phyloP scores from a whole-genome alignment of 1,140 invertebrate genomes.

The Lepidurus couesii region DNA sequence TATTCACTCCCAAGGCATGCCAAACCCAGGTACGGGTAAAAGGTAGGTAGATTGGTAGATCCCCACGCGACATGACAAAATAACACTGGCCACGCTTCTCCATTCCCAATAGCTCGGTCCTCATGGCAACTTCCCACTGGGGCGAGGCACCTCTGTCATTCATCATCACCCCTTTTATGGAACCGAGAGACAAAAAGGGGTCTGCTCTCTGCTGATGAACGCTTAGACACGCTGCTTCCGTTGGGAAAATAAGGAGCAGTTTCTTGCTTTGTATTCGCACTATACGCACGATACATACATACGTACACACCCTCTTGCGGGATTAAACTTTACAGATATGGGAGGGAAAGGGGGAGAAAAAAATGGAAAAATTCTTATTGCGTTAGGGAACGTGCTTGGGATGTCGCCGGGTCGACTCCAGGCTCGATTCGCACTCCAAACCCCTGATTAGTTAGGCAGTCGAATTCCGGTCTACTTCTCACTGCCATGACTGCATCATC shows the following conservation, averaged over 20 bases:
- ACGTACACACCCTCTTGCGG: neutral
- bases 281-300: neutral
- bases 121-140: neutral
- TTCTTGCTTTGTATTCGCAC: neutral
- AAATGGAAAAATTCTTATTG: too few species aligned
- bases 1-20: neutral
- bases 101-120: neutral
- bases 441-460: neutral
- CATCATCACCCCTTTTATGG: constrained; percentile 9
- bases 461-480: constrained; percentile 13
- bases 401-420: neutral
- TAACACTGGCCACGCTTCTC: neutral
- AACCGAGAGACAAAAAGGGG: neutral
- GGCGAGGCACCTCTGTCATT: constrained; percentile 20
- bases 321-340: neutral
- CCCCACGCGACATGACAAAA: neutral
- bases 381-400: neutral
- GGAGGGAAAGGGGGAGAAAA: too few species aligned
- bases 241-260: constrained; percentile 16
- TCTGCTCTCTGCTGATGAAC: neutral
- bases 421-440: neutral
- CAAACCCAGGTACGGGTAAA: constrained; percentile 3
- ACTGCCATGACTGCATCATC: constrained; percentile 11
- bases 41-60: neutral
- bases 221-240: constrained; percentile 5